Evolutionary conservation across 2,888 invertebrate species (phyloP), one percentile per base, ranked within the genome.

Genomic region (Hylaea fasciaria): DNA sequence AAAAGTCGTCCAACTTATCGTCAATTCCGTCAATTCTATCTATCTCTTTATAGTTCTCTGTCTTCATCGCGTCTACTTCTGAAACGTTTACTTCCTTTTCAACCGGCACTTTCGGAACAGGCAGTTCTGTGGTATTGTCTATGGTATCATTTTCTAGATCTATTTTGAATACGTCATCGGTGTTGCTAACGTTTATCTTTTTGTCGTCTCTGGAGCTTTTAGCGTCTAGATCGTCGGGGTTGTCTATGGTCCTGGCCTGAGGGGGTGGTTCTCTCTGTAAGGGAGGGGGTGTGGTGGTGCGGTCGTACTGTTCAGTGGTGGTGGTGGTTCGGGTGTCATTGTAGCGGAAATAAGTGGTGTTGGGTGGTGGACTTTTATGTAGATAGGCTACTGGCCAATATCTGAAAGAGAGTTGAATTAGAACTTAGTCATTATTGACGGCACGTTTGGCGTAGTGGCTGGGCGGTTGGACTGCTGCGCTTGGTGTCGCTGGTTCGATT

Each of bases 351-450:
- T 91, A 92, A 0, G 95, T 95, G 68, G 94, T 93, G 77, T 96
- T 96, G 0, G 97, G 97, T 3, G 97, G 97, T 37, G 95, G 94
- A 62, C 95, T 95, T 80, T 95, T 95, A 76, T 97, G 97, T 0
- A 97, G 91, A 79, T 97, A 97, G 0, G 96, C 95, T 14, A 97
- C 95, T 0, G 97, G 97, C 96, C 96, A 97, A 69, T 94, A 93
- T 71, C 94, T 93, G 70, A 51, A 83, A 73, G 53, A 35, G 12
- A 9, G 61, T 55, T 32, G 32, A 35, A 35, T 35, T 35, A 35
- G 9, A 2, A 22, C 22, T 22, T 22, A 2, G 22, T 22, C 3
- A 3, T n/a, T n/a, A n/a, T n/a, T n/a, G n/a, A n/a, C n/a, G n/a
- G n/a, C n/a, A n/a, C n/a, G n/a, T n/a, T n/a, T n/a, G n/a, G n/a